These are phyloP conservation scores for Excalfactoria chinensis DNA, from an alignment of 2,113 vertebrate species.

Conservation along the genomic window DNA sequence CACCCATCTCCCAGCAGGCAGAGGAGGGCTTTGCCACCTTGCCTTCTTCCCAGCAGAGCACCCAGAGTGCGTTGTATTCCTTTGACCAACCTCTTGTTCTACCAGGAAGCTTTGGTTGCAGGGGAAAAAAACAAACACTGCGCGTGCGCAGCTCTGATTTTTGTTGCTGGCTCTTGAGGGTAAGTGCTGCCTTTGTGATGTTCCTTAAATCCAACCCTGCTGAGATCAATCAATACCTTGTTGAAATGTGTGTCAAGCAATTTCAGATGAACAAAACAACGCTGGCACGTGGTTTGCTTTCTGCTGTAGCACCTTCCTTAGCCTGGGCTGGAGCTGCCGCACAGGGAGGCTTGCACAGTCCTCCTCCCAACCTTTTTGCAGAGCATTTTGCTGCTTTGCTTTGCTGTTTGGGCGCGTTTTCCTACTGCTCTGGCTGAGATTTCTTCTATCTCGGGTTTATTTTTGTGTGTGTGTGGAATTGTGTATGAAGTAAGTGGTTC, in stretches of 20 bases:
- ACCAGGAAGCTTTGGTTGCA: neutral
- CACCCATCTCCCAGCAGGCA: neutral
- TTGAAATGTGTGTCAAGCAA: neutral
- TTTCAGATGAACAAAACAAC: neutral
- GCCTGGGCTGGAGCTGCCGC: neutral
- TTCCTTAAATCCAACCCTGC: neutral
- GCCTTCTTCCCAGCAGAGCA: neutral
- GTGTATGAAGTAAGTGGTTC: neutral
- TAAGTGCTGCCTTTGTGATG: neutral
- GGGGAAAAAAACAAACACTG: neutral
- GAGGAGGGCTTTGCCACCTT: neutral
- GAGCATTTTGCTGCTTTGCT: neutral
- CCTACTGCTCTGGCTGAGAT: conserved; percentile 5
- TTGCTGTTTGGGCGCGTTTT: neutral
- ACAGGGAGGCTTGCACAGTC: neutral
- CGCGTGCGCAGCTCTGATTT: neutral
- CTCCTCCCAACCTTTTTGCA: neutral
- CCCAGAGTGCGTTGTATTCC: neutral
- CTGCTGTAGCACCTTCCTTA: neutral
- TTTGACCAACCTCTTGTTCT: neutral
- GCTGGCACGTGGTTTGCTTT: neutral
- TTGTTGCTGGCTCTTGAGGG: neutral
- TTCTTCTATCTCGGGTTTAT: neutral
- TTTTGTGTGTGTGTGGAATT: neutral
- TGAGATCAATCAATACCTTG: neutral